Evolutionary conservation across 2,113 vertebrate species (phyloP).

Genomic region (Talpa occidentalis): DNA sequence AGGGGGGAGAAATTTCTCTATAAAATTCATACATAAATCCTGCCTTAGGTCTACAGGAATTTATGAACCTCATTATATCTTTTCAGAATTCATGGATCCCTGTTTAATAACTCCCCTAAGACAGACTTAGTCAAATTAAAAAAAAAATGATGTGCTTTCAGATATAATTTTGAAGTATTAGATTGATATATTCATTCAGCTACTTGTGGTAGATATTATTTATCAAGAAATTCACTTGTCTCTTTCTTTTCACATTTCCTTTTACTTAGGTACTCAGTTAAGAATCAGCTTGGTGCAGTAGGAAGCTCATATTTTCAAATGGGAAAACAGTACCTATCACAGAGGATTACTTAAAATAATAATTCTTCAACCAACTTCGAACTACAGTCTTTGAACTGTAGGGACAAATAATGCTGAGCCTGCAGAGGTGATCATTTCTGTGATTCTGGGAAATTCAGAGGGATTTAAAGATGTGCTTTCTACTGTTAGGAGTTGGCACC

Average conservation of each 20-base stretch:
- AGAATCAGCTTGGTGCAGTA: neutral
- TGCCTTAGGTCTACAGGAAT: neutral
- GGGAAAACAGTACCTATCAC: neutral
- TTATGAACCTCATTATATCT: neutral
- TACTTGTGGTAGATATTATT: neutral
- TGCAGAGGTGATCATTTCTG: neutral
- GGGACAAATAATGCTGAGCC: neutral
- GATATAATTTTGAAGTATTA: neutral
- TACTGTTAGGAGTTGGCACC: neutral
- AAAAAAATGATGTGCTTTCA: neutral
- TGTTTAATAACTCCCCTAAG: neutral
- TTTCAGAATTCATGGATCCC: neutral
- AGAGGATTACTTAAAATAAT: constrained; percentile 23
- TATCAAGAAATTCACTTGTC: neutral
- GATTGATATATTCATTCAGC: neutral
- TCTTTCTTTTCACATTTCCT: neutral
- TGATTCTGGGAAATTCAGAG: neutral
- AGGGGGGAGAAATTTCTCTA: neutral
- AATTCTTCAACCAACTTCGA: neutral
- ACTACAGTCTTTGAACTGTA: neutral
- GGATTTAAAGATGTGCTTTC: neutral
- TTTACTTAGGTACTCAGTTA: neutral
- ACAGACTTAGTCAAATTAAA: neutral
- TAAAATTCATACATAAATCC: neutral
- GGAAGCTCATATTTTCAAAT: neutral